These are phyloP conservation scores for Acrocephalus arundinaceus DNA, from an alignment of 2,113 vertebrate genomes.

Conservation along the genomic window DNA sequence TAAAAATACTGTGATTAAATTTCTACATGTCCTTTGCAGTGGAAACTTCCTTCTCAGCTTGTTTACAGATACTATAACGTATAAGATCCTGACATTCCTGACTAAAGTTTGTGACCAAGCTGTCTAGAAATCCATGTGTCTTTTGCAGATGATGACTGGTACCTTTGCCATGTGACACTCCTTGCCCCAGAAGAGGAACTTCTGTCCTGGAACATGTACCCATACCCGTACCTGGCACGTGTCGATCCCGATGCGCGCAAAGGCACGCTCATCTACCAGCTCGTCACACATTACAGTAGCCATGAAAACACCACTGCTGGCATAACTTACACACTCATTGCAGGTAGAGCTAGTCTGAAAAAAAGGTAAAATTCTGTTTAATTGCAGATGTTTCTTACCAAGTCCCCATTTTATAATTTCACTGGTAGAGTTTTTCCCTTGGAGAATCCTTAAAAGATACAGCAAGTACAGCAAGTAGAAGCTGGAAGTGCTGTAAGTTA, in stretches of 20 bases:
- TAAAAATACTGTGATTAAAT: background rate
- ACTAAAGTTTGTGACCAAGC: background rate
- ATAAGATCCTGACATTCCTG: background rate
- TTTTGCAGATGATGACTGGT: slow-evolving; percentile 83
- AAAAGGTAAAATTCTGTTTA: background rate
- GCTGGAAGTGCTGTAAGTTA: background rate
- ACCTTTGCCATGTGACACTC: slow-evolving; percentile 82
- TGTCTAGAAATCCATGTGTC: background rate
- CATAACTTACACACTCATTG: slow-evolving; percentile 77
- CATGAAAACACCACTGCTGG: slow-evolving; percentile 50
- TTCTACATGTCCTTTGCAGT: background rate
- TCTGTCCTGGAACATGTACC: slow-evolving; percentile 87
- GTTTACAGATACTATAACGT: background rate
- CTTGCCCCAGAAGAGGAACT: slow-evolving; percentile 73
- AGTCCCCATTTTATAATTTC: background rate
- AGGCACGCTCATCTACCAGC: slow-evolving; percentile 78
- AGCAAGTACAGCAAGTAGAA: background rate
- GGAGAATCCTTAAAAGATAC: background rate
- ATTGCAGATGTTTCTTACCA: background rate
- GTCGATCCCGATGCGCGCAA: slow-evolving; percentile 77
- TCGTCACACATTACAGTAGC: slow-evolving; percentile 52
- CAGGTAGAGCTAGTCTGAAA: slow-evolving; percentile 67
- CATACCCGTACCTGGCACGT: slow-evolving; percentile 80
- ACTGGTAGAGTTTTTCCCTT: background rate
- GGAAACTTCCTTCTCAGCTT: background rate